These are phyloP conservation scores for Serilophus lunatus DNA, from an alignment of 2,113 vertebrate genomes.

Conservation along the genomic window DNA sequence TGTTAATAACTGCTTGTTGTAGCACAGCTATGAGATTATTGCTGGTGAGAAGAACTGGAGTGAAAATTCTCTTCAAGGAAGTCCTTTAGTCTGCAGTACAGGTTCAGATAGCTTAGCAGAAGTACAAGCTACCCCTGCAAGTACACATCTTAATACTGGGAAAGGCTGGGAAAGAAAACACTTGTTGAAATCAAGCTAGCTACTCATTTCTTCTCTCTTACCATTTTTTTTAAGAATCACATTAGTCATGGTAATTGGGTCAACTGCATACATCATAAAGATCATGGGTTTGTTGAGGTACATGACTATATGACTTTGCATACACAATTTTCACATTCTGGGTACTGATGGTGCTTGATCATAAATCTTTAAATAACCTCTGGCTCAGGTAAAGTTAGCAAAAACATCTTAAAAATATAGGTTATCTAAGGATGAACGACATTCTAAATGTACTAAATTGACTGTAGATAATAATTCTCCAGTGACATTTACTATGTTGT, in stretches of 20 bases:
- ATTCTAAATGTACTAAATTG: neutral
- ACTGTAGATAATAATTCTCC: neutral
- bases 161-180: neutral
- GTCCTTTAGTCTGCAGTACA: neutral
- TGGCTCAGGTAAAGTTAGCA: neutral
- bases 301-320: neutral
- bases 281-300: neutral
- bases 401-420: neutral
- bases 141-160: neutral
- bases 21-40: neutral
- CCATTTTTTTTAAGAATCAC: neutral
- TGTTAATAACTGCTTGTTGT: neutral
- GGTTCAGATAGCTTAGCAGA: neutral
- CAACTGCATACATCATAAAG: neutral
- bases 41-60: neutral
- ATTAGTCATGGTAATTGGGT: neutral
- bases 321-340: neutral
- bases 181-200: neutral
- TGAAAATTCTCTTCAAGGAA: neutral
- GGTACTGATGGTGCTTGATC: neutral
- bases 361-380: neutral
- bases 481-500: neutral
- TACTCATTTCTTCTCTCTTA: neutral
- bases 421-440: neutral
- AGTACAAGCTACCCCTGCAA: neutral